A percentile compares a stretch with the other conserved stretches of the same genome.
phyloP scores from a whole-genome alignment of 2,113 vertebrate species.

The Bostrychus sinensis region DNA sequence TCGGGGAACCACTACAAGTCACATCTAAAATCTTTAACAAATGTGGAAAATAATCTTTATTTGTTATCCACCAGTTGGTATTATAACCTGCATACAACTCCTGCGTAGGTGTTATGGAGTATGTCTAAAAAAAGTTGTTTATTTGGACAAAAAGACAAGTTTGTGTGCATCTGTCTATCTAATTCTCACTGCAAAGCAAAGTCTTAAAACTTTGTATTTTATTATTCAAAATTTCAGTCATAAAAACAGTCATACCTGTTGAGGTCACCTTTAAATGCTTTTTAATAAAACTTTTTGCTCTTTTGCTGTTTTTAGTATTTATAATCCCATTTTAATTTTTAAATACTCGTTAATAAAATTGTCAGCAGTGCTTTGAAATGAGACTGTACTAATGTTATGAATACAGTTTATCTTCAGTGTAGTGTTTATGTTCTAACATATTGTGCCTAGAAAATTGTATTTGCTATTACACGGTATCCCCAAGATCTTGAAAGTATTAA shows the following conservation, averaged over 20 bases:
- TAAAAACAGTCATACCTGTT: background rate
- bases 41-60: slow-evolving; percentile 14
- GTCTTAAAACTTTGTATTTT: slow-evolving; percentile 6
- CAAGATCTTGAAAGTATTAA: no score
- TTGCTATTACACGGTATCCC: no score
- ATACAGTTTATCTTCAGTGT: slow-evolving; percentile 12
- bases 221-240: background rate
- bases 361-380: background rate
- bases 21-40: slow-evolving; percentile 11
- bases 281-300: background rate
- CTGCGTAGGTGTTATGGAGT: background rate
- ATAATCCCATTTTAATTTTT: background rate
- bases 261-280: background rate
- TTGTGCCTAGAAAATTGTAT: no score
- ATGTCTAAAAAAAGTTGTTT: background rate
- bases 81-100: background rate
- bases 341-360: background rate
- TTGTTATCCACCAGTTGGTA: background rate
- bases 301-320: background rate
- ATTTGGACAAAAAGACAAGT: slow-evolving; percentile 13
- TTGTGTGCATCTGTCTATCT: background rate
- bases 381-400: background rate
- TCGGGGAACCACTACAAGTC: slow-evolving; percentile 14
- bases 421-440: slow-evolving; percentile 16
- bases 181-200: background rate